Evolutionary conservation across 2,113 vertebrate species (phyloP).

Genomic region (Neotragus pygmaeus): DNA sequence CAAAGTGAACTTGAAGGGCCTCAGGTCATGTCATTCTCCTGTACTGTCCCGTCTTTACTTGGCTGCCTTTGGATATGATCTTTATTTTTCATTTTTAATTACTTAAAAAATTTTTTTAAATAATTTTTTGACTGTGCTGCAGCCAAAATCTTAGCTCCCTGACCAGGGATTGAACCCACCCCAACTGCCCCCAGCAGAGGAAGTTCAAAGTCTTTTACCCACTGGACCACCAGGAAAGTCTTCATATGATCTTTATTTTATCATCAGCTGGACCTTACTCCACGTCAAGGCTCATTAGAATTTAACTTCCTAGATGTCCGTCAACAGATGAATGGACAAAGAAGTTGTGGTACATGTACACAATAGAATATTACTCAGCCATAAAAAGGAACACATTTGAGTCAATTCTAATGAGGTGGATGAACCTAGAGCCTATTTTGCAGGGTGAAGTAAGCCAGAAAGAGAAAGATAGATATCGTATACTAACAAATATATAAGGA

Average conservation of each 20-base stretch:
- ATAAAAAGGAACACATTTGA: not conserved
- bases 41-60: not conserved
- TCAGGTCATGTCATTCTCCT: rapidly evolving
- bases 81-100: not conserved
- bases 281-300: rapidly evolving
- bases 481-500: not conserved
- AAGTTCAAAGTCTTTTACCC: not conserved
- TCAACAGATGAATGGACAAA: not conserved
- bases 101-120: rapidly evolving
- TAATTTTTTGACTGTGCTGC: not conserved
- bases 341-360: not conserved
- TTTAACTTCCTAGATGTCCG: rapidly evolving
- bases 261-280: not conserved
- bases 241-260: not conserved
- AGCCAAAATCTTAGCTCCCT: not conserved
- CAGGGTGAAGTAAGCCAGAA: not conserved
- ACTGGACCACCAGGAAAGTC: not conserved
- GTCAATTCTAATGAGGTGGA: not conserved
- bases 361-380: not conserved
- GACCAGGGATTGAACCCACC: not conserved
- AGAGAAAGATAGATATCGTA: not conserved
- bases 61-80: not conserved
- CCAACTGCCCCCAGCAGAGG: not conserved
- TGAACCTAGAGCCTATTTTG: not conserved
- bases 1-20: not conserved